Evolutionary conservation across 1,140 invertebrate genomes (phyloP).

Genomic region (Aplysia californica): DNA sequence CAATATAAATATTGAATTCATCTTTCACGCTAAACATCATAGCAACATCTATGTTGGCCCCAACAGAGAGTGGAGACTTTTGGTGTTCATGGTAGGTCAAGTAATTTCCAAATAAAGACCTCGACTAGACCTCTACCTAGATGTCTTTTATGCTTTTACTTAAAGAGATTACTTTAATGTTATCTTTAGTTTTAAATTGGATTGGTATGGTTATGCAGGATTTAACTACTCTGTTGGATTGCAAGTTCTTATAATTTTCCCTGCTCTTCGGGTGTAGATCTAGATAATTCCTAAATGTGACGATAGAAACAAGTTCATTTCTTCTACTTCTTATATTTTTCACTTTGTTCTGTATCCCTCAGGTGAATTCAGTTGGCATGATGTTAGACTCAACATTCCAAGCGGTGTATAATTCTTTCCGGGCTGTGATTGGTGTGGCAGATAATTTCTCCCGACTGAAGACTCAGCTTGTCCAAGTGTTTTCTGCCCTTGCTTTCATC

Average conservation of each 20-base stretch:
- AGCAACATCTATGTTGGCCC: too few species aligned
- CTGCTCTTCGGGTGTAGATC: background rate
- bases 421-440: conserved; percentile 93
- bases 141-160: too few species aligned
- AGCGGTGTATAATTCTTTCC: conserved; percentile 93
- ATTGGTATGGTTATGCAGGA: background rate
- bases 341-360: background rate
- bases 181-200: background rate
- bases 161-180: too few species aligned
- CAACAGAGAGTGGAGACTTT: too few species aligned
- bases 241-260: background rate
- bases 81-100: too few species aligned
- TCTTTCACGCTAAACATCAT: too few species aligned
- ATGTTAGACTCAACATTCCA: conserved; percentile 97
- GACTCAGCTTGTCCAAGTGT: conserved; percentile 83
- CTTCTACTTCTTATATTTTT: background rate
- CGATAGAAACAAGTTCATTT: background rate
- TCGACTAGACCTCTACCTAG: too few species aligned
- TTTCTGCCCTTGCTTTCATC: conserved; percentile 86
- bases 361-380: conserved; percentile 85
- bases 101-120: too few species aligned
- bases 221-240: background rate
- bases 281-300: background rate
- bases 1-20: too few species aligned
- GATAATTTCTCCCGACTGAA: conserved; percentile 91